phyloP scores from a whole-genome alignment of 1,140 invertebrate genomes.

The Eciton burchellii region DNA sequence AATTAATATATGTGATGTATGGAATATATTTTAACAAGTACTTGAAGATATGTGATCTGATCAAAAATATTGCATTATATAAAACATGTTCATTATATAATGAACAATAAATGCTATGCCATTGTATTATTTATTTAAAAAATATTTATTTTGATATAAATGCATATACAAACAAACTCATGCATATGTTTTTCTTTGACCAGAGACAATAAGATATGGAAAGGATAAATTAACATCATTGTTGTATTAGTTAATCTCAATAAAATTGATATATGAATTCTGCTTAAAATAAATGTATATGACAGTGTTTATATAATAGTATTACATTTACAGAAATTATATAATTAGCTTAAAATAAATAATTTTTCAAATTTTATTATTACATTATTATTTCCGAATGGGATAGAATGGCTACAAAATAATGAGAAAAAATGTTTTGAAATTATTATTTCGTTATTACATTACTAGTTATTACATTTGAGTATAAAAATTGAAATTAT shows the following conservation, averaged over 20 bases:
- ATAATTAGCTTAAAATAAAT: background rate
- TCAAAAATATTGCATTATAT: slow-evolving; percentile 34
- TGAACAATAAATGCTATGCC: slow-evolving; percentile 12
- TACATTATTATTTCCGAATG: background rate
- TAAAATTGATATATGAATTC: background rate
- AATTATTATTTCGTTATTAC: too few relatives aligned
- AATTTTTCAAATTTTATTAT: slow-evolving; percentile 23
- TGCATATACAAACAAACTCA: slow-evolving; percentile 38
- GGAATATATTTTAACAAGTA: slow-evolving; percentile 19
- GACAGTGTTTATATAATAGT: slow-evolving; percentile 30
- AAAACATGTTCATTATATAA: background rate
- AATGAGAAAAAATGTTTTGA: background rate
- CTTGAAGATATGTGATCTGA: slow-evolving; percentile 45
- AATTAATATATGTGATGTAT: slow-evolving; percentile 4
- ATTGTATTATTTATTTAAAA: slow-evolving; percentile 62
- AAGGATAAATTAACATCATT: background rate
- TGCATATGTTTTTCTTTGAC: slow-evolving; percentile 11
- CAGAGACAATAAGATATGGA: background rate
- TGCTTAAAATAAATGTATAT: slow-evolving; percentile 16
- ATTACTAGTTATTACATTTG: too few relatives aligned
- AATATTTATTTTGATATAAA: slow-evolving; percentile 70
- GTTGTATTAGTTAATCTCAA: background rate
- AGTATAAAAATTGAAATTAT: too few relatives aligned
- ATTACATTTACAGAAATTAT: slow-evolving; percentile 11
- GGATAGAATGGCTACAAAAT: background rate